phyloP scores from a whole-genome alignment of 2,113 vertebrate genomes.

The Glaucidium brasilianum region DNA sequence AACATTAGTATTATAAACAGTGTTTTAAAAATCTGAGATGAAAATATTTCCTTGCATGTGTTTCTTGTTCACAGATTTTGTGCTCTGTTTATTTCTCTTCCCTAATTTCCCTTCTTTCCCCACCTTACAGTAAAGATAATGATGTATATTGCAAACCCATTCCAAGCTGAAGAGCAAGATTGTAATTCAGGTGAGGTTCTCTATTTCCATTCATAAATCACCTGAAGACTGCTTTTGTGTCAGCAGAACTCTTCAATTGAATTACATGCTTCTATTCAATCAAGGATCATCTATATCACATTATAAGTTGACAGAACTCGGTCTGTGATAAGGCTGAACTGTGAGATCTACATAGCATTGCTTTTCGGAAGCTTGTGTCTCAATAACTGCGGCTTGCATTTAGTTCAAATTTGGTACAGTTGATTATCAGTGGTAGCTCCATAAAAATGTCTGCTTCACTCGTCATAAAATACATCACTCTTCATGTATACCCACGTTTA shows the following conservation, averaged over 20 bases:
- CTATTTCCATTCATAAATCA: conserved; percentile 52
- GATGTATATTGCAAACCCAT: not conserved
- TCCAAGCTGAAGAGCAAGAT: conserved; percentile 5
- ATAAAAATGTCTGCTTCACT: not conserved
- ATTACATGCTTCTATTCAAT: conserved; percentile 45
- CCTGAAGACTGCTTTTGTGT: conserved; percentile 15
- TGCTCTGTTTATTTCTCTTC: not conserved
- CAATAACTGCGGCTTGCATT: not conserved
- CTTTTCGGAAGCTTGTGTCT: not conserved
- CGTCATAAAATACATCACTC: not conserved
- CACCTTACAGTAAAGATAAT: not conserved
- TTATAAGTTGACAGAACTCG: not conserved
- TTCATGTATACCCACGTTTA: not conserved
- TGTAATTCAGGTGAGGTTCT: conserved; percentile 25
- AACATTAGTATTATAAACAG: not conserved
- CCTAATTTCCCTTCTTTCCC: not conserved
- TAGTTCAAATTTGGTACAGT: not conserved
- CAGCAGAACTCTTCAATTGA: conserved; percentile 44
- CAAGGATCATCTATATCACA: conserved; percentile 33
- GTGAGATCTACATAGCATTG: not conserved
- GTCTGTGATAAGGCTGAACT: not conserved
- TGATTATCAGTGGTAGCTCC: not conserved
- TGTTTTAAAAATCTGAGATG: not conserved
- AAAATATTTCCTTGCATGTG: accelerated
- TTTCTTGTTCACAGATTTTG: not conserved